Evolutionary conservation across 2,888 invertebrate genomes (phyloP), one percentile per base, ranked within the genome.

Genomic region (Heliconius sara): DNA sequence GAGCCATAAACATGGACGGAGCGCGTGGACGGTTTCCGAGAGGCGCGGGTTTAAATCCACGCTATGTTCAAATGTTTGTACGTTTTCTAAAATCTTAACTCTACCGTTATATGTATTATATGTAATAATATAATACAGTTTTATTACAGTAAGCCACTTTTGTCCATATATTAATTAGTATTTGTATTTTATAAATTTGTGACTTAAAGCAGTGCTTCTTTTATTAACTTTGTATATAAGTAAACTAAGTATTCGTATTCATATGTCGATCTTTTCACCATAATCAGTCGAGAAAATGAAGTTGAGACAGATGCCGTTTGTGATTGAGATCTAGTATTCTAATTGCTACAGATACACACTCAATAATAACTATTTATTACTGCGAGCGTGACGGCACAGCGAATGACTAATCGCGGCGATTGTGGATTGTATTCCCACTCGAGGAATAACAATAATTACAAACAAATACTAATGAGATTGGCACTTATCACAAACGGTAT

Each of bases 151-250:
- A 72, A 72, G 57, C 57, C 47, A 57, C 27, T 22, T 57, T 57
- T 72, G 72, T 72, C 72, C 72, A 72, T 30, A 30, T 65, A 16
- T 60, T n/a, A n/a, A 60, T 27, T 65, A 65, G 27, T 65, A 65
- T 65, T 65, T 27, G 27, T 57, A 72, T 72, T 60, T 13, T 57
- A n/a, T 72, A 57, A 57, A 72, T 30, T 75, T 39, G 25, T 60
- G 39, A 30, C 34, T 74, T 60, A 39, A 60, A 52, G 13, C 22
- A 73, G 57, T 60, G 52, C 13, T 22, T 7, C 39, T 60, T 70
- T 39, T 70, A n/a, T 39, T n/a, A 70, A 25, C n/a, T 43, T 43
- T 70, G 43, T 27, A 60, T 60, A 71, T 71, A 70, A 30, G 65
- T 65, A 22, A 30, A 30, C 34, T 67, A n/a, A 65, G 30, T 67